These are phyloP conservation scores for Philaenus spumarius DNA, from an alignment of 1,140 invertebrate species.

Conservation along the genomic window DNA sequence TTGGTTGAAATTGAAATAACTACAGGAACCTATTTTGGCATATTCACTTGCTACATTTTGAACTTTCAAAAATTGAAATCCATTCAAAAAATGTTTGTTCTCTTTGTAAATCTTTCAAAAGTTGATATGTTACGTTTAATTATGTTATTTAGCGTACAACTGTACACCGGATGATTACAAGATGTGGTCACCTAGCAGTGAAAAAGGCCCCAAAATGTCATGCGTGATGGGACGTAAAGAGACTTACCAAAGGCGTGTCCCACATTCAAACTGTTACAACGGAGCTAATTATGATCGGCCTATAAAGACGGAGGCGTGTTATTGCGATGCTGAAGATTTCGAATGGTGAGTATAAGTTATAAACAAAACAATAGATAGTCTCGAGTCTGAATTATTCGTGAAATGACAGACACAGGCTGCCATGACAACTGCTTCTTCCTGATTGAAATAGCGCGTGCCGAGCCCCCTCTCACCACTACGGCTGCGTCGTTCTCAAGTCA, in stretches of 20 bases:
- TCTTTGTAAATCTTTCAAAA: not conserved
- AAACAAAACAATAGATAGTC: not conserved
- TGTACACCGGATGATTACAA: conserved; percentile 78
- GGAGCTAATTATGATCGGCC: conserved; percentile 66
- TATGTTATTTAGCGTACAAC: conserved; percentile 40
- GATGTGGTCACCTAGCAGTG: conserved; percentile 67
- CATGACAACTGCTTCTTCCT: too few relatives aligned
- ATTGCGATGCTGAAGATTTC: conserved; percentile 73
- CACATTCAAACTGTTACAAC: conserved; percentile 70
- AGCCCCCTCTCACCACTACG: too few relatives aligned
- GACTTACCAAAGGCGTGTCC: conserved; percentile 62
- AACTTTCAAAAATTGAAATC: too few relatives aligned
- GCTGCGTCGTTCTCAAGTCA: too few relatives aligned
- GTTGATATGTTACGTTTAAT: conserved; percentile 5
- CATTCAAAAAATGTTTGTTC: too few relatives aligned
- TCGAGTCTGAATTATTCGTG: conserved; percentile 7
- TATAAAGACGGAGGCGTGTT: conserved; percentile 60
- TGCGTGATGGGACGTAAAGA: conserved; percentile 74
- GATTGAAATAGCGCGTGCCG: too few relatives aligned
- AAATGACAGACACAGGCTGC: conserved; percentile 8
- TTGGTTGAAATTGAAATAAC: too few relatives aligned
- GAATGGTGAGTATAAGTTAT: conserved; percentile 56
- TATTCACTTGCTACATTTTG: too few relatives aligned
- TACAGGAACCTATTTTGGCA: too few relatives aligned
- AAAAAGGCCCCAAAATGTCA: conserved; percentile 46